Base-by-base conservation (phyloP, 2,888 invertebrate genomes). In the Oxyteleia sp. region DNA sequence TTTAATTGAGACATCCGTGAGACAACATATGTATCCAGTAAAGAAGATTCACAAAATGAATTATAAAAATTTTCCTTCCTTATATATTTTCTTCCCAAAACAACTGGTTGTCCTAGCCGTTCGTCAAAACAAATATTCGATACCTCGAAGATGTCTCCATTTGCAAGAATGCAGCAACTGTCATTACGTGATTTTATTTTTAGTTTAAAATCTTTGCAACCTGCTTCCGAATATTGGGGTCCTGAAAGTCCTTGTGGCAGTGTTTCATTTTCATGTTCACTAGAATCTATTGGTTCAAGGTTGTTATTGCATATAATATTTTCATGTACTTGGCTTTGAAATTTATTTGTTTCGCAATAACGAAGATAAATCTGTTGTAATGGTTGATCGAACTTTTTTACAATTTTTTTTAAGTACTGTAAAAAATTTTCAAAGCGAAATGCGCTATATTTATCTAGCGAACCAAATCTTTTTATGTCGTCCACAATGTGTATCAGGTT, bases 401-500 rank as follows among this genome's bases (percentile, higher is more conserved):
- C 59, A 16, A 26, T 49, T 66, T 51, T 64, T 15, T 66, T 76
- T n/a, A 76, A 13, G 29, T 32, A 59, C 8, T 68, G 43, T 41
- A 76, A 49, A 26, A 68, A 68, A 59, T 59, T 76, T 49, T 76
- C 66, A 43, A 59, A 76, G n/a, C 11, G 0, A 20, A 75, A 75
- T 10, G 2, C 15, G 23, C 64, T 75, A 53, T 55, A 75, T 11
- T 41, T 59, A 49, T 76, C 76, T 43, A 76, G 49, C 13, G 41
- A 5, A 41, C 61, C 53, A 4, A 76, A 76, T 43, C 10, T 10
- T 32, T 11, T 76, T 13, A 68, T 61, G 32, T 76, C 68, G 1
- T 76, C 51, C 64, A 45, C 45, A 41, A 68, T 29, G 15, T 68
- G 68, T 8, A 68, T 43, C 11, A 55, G 11, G 7, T 18, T 55